Base-by-base conservation (phyloP, 2,797 vertebrate genomes). In the Helostoma temminkii region DNA sequence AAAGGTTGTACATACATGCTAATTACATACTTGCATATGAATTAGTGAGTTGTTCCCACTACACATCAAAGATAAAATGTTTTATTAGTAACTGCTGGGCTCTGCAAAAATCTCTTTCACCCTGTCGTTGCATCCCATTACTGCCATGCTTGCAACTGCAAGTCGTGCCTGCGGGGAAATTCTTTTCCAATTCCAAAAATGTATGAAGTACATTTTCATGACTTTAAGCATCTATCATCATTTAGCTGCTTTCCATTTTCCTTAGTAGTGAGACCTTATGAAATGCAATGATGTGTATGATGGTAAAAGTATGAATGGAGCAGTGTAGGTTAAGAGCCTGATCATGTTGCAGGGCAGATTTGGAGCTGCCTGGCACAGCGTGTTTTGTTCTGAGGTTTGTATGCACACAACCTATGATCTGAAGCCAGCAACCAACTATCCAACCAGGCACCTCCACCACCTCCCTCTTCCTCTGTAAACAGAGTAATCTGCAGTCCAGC, bases 401-500 rank as follows among this genome's bases (percentile, higher is more conserved):
- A 66, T 62, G 46, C 67, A 71, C 64, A 76, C 75, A 84, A 78
- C 75, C 76, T 87, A 66, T 86, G 86, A 92, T 88, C 83, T 81
- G 61, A 57, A 86, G 84, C 83, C 85, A 90, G 80, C 61, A 48
- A 78, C 61, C 59, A 76, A 46, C 75, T 56, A 50, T n/a, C 45
- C 58, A 66, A 66, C 22, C 66, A 73, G 56, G 37, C 67, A 48
- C 71, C 64, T 72, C 75, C 74, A 26, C 57, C 52, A 62, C 45
- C 80, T 80, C 79, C 57, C 56, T 57, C 64, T 62, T 69, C 67
- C 75, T 74, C 74, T 79, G 80, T 79, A 82, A 86, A 82, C 73
- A 78, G 60, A 57, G 71, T 88, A 86, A 92, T 87, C 74, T 88
- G 74, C 65, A 55, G 74, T 78, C 86, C 86, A 88, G 89, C 88